Evolutionary conservation across 2,888 invertebrate species (phyloP).

Genomic region (Andrena bucephala): DNA sequence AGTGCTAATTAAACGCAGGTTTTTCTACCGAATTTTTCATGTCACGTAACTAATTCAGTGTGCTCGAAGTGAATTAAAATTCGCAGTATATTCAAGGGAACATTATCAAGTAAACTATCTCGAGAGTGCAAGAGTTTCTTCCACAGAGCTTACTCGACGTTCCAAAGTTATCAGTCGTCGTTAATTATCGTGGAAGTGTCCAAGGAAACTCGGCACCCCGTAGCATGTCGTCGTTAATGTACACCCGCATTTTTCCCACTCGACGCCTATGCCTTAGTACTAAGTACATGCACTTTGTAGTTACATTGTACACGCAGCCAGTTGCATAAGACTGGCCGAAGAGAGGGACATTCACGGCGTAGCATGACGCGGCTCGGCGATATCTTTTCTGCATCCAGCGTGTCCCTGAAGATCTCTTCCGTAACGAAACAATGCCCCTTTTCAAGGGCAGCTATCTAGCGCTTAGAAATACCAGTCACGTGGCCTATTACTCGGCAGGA

Average conservation of each 20-base stretch:
- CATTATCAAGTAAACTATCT: not conserved
- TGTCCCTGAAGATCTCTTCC: constrained; percentile 52
- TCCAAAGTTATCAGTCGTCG: not conserved
- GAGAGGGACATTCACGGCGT: constrained; percentile 30
- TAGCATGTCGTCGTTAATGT: not conserved
- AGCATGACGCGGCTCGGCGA: constrained; percentile 40
- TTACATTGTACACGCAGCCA: constrained; percentile 39
- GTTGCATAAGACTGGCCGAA: constrained; percentile 48
- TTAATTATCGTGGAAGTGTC: constrained; percentile 3
- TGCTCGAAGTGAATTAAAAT: no score
- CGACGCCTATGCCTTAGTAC: constrained; percentile 32
- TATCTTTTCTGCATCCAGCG: constrained; percentile 45
- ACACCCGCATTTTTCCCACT: constrained; percentile 28
- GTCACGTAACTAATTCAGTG: no score
- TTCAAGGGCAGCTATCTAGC: constrained; percentile 49
- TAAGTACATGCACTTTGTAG: constrained; percentile 47
- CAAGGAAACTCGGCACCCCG: constrained; percentile 5
- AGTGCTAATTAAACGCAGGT: no score
- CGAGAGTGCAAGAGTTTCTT: not conserved
- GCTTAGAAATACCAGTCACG: constrained; percentile 48
- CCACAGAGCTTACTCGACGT: not conserved
- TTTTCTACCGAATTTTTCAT: no score
- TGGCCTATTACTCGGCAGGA: constrained; percentile 40
- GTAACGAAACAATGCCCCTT: constrained; percentile 60
- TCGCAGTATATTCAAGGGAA: no score